Evolutionary conservation across 2,113 vertebrate species (phyloP).

Genomic region (Donacobius atricapilla): DNA sequence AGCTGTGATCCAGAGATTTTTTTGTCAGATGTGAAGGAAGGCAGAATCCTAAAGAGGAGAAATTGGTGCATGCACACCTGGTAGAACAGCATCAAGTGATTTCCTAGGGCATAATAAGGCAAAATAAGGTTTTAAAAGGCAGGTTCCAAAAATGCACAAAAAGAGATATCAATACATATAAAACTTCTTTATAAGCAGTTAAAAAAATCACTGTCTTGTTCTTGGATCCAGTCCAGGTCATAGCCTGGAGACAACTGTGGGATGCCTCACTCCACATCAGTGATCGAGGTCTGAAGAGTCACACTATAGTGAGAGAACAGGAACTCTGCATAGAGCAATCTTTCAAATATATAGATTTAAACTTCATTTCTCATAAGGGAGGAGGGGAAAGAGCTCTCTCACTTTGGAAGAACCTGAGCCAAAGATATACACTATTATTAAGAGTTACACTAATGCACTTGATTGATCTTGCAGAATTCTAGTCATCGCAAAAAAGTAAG

Average conservation of each 20-base stretch:
- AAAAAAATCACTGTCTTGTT: background rate
- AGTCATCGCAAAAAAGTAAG: background rate
- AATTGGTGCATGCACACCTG: background rate
- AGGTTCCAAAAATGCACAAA: background rate
- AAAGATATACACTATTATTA: background rate
- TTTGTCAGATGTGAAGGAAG: background rate
- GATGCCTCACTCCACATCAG: background rate
- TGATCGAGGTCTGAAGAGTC: background rate
- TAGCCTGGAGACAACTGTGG: background rate
- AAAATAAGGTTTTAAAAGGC: background rate
- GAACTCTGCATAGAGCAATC: background rate
- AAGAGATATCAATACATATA: background rate
- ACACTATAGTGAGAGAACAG: background rate
- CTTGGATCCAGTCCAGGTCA: background rate
- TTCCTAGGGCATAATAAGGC: background rate
- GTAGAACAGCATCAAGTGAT: background rate
- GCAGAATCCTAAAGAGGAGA: background rate
- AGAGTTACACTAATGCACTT: background rate
- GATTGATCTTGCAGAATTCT: background rate
- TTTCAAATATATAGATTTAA: background rate
- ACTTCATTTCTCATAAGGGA: background rate
- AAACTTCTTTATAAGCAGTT: background rate
- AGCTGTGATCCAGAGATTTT: background rate
- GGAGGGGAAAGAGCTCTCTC: background rate
- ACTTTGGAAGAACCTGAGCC: background rate